Base-by-base conservation (phyloP, 2,113 vertebrate genomes). In the Merops nubicus region DNA sequence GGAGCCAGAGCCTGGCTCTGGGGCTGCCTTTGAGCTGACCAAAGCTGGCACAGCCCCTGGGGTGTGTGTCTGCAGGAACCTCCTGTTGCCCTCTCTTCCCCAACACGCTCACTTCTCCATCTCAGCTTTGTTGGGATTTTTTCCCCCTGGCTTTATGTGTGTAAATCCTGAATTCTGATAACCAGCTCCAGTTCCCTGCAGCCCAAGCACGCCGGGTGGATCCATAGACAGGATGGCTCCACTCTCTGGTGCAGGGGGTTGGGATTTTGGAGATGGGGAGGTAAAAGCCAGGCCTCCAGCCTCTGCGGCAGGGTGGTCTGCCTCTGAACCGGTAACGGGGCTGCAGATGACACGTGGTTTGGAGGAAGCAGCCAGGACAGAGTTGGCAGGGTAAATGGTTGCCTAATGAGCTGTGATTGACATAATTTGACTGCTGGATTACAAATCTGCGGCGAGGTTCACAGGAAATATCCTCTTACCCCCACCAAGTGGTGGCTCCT, bases 371-470 rank as follows among this genome's bases (percentile, higher is more conserved):
- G 94, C 86, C 42, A 22, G 80, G 89, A 80, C 40, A 7, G 78
- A 82, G 78, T 29, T 96, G 86, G 77, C 93, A 93, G 90, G 59
- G 64, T 45, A 29, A 77, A 91, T 65, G 62, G 42, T 68, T 95
- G 91, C 78, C 77, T 96, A 67, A 95, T 86, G 93, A 97, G 83
- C 84, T 96, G 88, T 93, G 86, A 93, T 92, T 96, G 91, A 96
- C 54, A 88, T 80, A 16, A 96, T 96, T 83, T 95, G 90, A 96
- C 94, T 87, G 87, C 77, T 38, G 91, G 89, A 69, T 89, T 83
- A 57, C 31, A 68, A 43, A 60, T 86, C 50, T 70, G 94, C 8
- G 33, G 43, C 2, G 51, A 74, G 81, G 64, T 48, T 83, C 45
- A 68, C 93, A 75, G 62, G 94, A 96, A 96, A 96, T 94, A 94